phyloP scores from a whole-genome alignment of 2,113 vertebrate species.

The Aphyosemion australe region DNA sequence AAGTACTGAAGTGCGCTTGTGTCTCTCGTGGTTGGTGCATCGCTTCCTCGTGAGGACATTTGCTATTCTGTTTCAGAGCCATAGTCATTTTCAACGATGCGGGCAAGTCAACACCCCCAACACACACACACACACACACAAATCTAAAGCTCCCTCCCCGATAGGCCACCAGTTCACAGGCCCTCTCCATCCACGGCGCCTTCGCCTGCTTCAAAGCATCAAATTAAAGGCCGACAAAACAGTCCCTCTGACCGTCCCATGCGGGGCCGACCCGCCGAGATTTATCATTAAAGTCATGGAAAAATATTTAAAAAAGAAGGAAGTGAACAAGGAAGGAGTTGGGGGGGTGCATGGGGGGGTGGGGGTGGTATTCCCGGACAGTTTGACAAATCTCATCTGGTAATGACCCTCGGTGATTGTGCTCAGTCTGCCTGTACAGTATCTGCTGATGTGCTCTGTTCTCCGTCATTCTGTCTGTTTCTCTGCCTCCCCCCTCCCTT shows the following conservation, averaged over 20 bases:
- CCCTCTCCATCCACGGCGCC: slow-evolving; percentile 68
- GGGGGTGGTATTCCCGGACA: slow-evolving; percentile 81
- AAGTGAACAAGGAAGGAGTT: slow-evolving; percentile 69
- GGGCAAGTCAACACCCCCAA: slow-evolving; percentile 72
- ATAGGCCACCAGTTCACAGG: slow-evolving; percentile 89
- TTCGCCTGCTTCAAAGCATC: slow-evolving; percentile 90
- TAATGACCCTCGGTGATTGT: slow-evolving; percentile 93
- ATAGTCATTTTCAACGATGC: slow-evolving; percentile 88
- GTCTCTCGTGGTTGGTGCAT: slow-evolving; percentile 40
- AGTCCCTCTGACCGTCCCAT: slow-evolving; percentile 90
- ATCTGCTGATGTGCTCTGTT: slow-evolving; percentile 40
- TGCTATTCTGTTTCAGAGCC: slow-evolving; percentile 97
- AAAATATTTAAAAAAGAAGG: slow-evolving; percentile 80
- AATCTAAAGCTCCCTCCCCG: background rate
- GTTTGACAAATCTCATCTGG: slow-evolving; percentile 92
- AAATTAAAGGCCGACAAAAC: slow-evolving; percentile 99
- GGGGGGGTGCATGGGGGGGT: slow-evolving; percentile 66
- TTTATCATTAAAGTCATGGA: slow-evolving; percentile 95
- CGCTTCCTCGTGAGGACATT: slow-evolving; percentile 86
- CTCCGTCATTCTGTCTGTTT: slow-evolving; percentile 15
- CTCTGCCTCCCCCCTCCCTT: background rate
- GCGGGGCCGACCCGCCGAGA: slow-evolving; percentile 93
- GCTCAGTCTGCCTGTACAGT: slow-evolving; percentile 57
- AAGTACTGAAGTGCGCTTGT: slow-evolving; percentile 13
- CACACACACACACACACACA: background rate